Conservation (phyloP, 1,140 invertebrate genomes). For the Papilio aristodemus region DNA sequence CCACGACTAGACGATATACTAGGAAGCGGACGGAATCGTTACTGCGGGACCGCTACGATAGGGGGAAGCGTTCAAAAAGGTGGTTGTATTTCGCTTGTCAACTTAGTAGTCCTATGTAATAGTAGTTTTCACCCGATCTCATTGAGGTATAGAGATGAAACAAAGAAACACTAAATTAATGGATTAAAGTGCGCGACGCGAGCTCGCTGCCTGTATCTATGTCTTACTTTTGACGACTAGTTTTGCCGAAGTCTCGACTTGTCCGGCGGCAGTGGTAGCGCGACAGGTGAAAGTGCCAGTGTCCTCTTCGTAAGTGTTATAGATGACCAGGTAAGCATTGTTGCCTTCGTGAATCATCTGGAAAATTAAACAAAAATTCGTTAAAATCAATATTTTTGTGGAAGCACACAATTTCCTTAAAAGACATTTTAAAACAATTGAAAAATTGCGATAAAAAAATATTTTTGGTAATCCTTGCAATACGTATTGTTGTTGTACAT, state of each 20-base stretch:
- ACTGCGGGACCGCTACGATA: constrained; percentile 76
- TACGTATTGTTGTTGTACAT: too few relatives aligned
- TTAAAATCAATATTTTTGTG: too few relatives aligned
- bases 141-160: constrained; percentile 72
- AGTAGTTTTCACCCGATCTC: constrained; percentile 81
- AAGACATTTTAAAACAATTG: too few relatives aligned
- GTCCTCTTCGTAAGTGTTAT: constrained; percentile 96
- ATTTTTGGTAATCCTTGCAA: too few relatives aligned
- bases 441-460: too few relatives aligned
- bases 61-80: constrained; percentile 53
- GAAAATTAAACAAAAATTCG: constrained; percentile 36
- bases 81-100: constrained; percentile 65
- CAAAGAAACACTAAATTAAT: constrained; percentile 80
- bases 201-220: constrained; percentile 84
- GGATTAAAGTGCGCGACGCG: constrained; percentile 78
- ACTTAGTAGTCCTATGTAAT: constrained; percentile 55
- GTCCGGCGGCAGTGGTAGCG: constrained; percentile 93
- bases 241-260: constrained; percentile 94
- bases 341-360: constrained; percentile 96
- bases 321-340: constrained; percentile 93
- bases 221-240: constrained; percentile 99
- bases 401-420: too few relatives aligned
- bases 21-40: constrained; percentile 64
- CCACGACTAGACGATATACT: constrained; percentile 54
- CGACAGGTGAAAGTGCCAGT: constrained; percentile 95